These are phyloP conservation scores for Micrasema longulum DNA, from an alignment of 1,140 invertebrate genomes.

Conservation along the genomic window DNA sequence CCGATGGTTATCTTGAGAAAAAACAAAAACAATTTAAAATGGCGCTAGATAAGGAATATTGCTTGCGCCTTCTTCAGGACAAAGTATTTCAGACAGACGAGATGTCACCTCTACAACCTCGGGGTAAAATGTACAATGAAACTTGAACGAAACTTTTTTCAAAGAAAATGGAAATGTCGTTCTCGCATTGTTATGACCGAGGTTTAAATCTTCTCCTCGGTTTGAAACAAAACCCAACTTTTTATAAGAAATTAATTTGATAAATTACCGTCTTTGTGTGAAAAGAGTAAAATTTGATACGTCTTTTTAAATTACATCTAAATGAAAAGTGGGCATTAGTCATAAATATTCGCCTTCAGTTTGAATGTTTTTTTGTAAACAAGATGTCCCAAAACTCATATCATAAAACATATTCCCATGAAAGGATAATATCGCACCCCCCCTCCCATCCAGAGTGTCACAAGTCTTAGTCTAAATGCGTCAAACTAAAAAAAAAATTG, in stretches of 20 bases:
- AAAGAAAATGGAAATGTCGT: conserved; percentile 40
- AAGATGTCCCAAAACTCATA: too few relatives aligned
- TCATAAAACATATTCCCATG: too few relatives aligned
- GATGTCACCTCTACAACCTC: conserved; percentile 8
- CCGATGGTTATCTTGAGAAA: conserved; percentile 49
- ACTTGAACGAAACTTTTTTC: conserved; percentile 34
- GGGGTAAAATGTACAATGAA: conserved; percentile 25
- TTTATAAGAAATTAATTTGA: conserved; percentile 26
- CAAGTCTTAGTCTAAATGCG: too few relatives aligned
- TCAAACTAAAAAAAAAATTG: too few relatives aligned
- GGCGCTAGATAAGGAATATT: conserved; percentile 44
- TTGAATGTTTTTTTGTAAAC: too few relatives aligned
- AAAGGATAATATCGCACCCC: too few relatives aligned
- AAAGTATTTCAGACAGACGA: conserved; percentile 10
- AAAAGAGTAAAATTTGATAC: too few relatives aligned
- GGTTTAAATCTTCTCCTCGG: conserved; percentile 41
- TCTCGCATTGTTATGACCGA: conserved; percentile 41
- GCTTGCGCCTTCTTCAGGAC: conserved; percentile 13
- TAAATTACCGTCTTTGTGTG: neutral
- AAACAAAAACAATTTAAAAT: conserved; percentile 52
- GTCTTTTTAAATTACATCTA: too few relatives aligned
- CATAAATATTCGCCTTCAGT: too few relatives aligned
- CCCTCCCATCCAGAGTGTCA: too few relatives aligned
- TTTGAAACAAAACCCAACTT: conserved; percentile 33
- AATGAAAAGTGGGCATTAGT: too few relatives aligned